Evolutionary conservation across 2,888 invertebrate species (phyloP).

Genomic region (Malacosoma neustria): DNA sequence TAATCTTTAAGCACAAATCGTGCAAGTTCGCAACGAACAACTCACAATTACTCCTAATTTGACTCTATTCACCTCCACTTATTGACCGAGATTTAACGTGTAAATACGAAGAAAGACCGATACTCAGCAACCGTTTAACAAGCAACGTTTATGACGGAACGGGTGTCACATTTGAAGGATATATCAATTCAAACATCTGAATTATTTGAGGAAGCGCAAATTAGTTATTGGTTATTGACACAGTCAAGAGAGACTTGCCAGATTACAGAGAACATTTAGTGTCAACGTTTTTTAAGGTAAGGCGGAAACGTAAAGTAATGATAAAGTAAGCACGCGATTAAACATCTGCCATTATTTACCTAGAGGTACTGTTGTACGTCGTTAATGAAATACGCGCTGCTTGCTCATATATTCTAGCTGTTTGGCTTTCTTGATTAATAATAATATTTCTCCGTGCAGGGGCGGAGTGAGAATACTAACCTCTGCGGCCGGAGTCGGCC

Average conservation of each 20-base stretch:
- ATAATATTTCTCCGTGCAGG: too few relatives aligned
- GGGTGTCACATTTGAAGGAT: conserved; percentile 51
- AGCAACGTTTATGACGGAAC: conserved; percentile 45
- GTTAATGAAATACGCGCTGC: too few relatives aligned
- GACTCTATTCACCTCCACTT: conserved; percentile 60
- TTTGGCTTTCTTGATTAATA: too few relatives aligned
- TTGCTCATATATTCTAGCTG: too few relatives aligned
- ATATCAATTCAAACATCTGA: conserved; percentile 44
- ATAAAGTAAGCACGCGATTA: neutral
- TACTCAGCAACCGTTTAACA: conserved; percentile 55
- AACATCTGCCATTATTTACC: too few relatives aligned
- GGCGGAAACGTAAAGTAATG: conserved; percentile 6
- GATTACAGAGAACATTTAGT: too few relatives aligned
- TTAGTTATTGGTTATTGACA: conserved; percentile 5
- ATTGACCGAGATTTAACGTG: conserved; percentile 68
- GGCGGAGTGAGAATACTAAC: too few relatives aligned
- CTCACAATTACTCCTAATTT: conserved; percentile 48
- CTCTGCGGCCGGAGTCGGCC: too few relatives aligned
- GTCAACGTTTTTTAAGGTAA: too few relatives aligned
- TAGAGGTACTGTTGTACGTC: too few relatives aligned
- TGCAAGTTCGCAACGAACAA: conserved; percentile 51
- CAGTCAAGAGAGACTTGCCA: too few relatives aligned
- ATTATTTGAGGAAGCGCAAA: conserved; percentile 24
- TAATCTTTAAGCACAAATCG: conserved; percentile 5
- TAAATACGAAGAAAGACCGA: conserved; percentile 60